Percentiles rank a stretch among this genome's conserved stretches.
Evolutionary conservation across 2,888 invertebrate genomes (phyloP).

Genomic region (Mimachlamys varia): DNA sequence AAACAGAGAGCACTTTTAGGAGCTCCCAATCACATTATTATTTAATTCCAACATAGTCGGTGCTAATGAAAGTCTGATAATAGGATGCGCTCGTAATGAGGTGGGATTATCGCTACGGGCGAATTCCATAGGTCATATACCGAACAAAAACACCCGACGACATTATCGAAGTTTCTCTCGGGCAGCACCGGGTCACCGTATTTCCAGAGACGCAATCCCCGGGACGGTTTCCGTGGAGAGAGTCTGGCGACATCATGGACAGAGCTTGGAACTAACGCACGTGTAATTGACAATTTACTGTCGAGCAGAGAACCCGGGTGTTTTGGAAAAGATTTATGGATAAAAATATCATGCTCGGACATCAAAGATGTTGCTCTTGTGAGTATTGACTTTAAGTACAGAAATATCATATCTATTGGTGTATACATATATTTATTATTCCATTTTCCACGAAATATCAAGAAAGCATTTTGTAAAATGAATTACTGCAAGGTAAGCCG

Average conservation of each 20-base stretch:
- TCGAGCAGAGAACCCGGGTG: background rate
- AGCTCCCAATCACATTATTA: slow-evolving; percentile 12
- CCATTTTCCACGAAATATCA: no score
- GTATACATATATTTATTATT: no score
- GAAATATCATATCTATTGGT: no score
- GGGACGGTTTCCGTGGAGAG: background rate
- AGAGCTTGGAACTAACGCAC: background rate
- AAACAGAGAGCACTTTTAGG: background rate
- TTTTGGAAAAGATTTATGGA: background rate
- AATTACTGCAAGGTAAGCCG: no score
- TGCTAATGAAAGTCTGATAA: slow-evolving; percentile 13
- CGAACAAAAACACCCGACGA: background rate
- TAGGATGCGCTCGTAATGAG: slow-evolving; percentile 1
- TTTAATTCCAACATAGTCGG: background rate
- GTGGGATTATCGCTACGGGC: slow-evolving; percentile 11
- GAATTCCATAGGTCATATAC: background rate
- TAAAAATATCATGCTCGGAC: background rate
- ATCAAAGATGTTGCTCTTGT: background rate
- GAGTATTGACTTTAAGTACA: background rate
- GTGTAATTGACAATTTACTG: background rate
- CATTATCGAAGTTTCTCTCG: slow-evolving; percentile 12
- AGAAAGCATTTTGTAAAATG: no score
- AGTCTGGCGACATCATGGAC: background rate
- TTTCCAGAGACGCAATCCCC: background rate
- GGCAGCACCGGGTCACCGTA: background rate